Evolutionary conservation across 37 sponge, comb jelly and placozoan species (phyloP), one percentile per base, ranked within the genome.

Genomic region (Theonella swinhoei): DNA sequence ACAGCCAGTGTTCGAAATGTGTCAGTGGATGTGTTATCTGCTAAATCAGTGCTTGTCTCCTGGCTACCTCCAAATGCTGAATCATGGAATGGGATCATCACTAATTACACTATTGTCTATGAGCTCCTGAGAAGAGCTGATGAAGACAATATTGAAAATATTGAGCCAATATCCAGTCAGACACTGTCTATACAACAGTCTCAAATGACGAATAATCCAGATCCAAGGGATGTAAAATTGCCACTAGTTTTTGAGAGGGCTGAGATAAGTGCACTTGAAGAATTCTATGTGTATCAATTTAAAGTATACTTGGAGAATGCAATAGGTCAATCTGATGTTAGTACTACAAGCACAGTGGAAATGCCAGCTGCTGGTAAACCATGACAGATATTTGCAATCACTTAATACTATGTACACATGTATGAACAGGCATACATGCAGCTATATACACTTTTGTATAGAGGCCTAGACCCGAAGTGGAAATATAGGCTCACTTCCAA

Each of bases 1-100:
- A n/a, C 40, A 72, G 40, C 73, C 2, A 1, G 25, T 2, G 24
- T 41, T 8, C 2, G 11, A 11, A 41, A 39, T 39, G n/a, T 38
- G 2, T 39, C 42, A 8, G 42, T 41, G 25, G 42, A 38, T 4
- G 25, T 41, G n/a, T 7, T 41, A 1, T 72, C 73, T 26, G 42
- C 42, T 40, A 69, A 43, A 26, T 22, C 72, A 42, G 60, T 80
- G 11, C 26, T 2, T 3, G 30, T 80, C 7, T 39, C 71, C 19
- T 80, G 81, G 81, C 37, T 43, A 9, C 81, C 81, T 43, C 81
- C 81, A 34, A 34, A 68, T 41, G 42, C 72, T 1, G 33, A 68
- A n/a, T 25, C 34, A 4, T 68, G 70, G 68, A 80, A 80, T 69
- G 81, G 81, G 34, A 33, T 70, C 11, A 70, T 80, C 25, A 43